These are phyloP conservation scores for Caenorhabditis angaria DNA, from an alignment of 2,888 invertebrate species.

Conservation along the genomic window DNA sequence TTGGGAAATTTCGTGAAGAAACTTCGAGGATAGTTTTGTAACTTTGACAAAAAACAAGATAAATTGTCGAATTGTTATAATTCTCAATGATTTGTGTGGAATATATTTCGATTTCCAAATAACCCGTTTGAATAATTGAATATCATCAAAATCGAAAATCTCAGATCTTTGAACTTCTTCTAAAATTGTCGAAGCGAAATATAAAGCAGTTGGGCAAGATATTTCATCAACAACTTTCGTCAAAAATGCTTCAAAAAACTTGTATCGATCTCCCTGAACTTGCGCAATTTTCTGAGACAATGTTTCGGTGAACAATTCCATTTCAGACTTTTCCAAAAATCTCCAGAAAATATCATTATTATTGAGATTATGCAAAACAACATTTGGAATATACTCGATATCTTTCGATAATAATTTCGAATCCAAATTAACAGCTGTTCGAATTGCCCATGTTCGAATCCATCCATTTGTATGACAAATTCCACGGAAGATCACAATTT, in stretches of 20 bases:
- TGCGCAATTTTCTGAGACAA: not conserved
- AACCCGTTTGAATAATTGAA: constrained; percentile 22
- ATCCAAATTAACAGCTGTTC: constrained; percentile 40
- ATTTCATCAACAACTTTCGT: constrained; percentile 7
- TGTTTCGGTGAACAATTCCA: not conserved
- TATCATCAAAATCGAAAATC: constrained; percentile 17
- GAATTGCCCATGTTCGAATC: constrained; percentile 59
- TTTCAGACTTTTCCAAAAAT: constrained; percentile 34
- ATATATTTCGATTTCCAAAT: constrained; percentile 19
- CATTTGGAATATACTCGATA: constrained; percentile 40
- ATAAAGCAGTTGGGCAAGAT: constrained; percentile 44
- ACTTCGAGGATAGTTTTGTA: not conserved
- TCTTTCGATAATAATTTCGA: constrained; percentile 18
- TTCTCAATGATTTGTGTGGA: constrained; percentile 33
- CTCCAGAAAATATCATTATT: constrained; percentile 59
- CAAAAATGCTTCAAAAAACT: not conserved
- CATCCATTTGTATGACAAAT: constrained; percentile 60
- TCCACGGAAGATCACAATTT: constrained; percentile 35
- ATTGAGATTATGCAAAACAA: constrained; percentile 47
- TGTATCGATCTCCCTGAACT: not conserved
- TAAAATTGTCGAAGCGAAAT: constrained; percentile 29
- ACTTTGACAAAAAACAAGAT: constrained; percentile 25
- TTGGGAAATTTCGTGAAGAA: constrained; percentile 22
- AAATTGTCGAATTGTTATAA: constrained; percentile 31
- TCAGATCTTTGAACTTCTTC: not conserved